phyloP scores from a whole-genome alignment of 2,797 vertebrate species.

The Hydrocynus forskahlii region DNA sequence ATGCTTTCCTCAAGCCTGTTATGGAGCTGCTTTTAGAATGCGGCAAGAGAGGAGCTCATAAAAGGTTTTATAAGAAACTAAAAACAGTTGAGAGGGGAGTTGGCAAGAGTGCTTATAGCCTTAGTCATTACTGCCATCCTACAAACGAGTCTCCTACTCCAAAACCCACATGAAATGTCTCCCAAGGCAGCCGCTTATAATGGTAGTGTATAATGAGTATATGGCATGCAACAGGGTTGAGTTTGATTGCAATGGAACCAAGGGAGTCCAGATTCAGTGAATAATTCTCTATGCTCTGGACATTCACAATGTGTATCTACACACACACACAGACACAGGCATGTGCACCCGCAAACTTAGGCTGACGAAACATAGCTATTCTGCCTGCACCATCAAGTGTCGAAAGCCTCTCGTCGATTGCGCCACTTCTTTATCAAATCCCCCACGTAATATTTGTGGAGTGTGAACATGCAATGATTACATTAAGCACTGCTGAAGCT shows the following conservation, averaged over 20 bases:
- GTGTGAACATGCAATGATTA: conserved; percentile 73
- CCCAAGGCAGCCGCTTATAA: conserved; percentile 77
- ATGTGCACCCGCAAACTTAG: neutral
- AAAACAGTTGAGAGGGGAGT: conserved; percentile 33
- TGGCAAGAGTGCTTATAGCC: conserved; percentile 25
- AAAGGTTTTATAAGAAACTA: conserved; percentile 44
- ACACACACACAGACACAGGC: neutral
- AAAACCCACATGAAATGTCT: conserved; percentile 63
- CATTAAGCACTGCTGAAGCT: conserved; percentile 79
- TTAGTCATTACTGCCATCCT: conserved; percentile 29
- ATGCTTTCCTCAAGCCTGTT: conserved; percentile 28
- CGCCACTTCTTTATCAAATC: conserved; percentile 62
- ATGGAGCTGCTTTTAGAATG: conserved; percentile 43
- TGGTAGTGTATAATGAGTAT: conserved; percentile 74
- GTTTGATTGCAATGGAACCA: conserved; percentile 78
- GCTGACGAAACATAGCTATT: conserved; percentile 15
- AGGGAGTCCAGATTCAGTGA: conserved; percentile 54
- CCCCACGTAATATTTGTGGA: conserved; percentile 71
- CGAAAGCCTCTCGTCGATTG: conserved; percentile 71
- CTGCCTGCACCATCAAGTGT: conserved; percentile 64
- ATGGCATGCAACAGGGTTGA: conserved; percentile 74
- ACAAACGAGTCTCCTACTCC: conserved; percentile 34
- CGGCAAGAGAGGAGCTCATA: conserved; percentile 28
- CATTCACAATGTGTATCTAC: conserved; percentile 36
- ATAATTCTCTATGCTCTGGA: conserved; percentile 47